Evolutionary conservation across 92 coral and sea anemone species (phyloP).

Genomic region (Heliopora coerulea): DNA sequence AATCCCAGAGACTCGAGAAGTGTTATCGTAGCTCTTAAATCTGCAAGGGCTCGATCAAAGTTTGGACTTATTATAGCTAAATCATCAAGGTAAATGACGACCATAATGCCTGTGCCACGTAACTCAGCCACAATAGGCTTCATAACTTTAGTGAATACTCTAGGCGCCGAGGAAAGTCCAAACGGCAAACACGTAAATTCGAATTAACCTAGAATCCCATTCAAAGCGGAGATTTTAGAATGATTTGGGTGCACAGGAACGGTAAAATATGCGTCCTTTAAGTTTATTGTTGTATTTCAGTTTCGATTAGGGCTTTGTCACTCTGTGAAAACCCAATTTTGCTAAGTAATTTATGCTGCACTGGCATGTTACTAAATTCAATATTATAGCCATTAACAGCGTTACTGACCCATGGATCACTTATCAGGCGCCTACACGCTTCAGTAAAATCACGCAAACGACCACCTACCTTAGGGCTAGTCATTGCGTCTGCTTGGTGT

Average conservation of each 20-base stretch:
- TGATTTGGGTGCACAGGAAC: slow-evolving; percentile 44
- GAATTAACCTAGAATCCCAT: slow-evolving; percentile 46
- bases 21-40: slow-evolving; percentile 8
- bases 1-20: slow-evolving; percentile 47
- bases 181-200: slow-evolving; percentile 45
- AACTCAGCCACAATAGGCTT: slow-evolving; percentile 51
- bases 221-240: slow-evolving; percentile 48
- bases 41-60: slow-evolving; percentile 24
- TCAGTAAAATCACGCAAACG: no score
- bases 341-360: no score
- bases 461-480: no score
- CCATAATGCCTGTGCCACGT: slow-evolving; percentile 35
- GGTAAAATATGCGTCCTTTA: slow-evolving; percentile 54
- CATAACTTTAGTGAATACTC: slow-evolving; percentile 39
- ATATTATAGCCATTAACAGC: no score
- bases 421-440: no score
- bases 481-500: no score
- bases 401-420: no score
- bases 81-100: slow-evolving; percentile 54
- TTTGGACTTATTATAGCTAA: slow-evolving; percentile 33
- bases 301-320: no score
- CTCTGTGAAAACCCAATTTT: no score
- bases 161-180: slow-evolving; percentile 45
- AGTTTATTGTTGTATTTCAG: no score
- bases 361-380: no score